Percentiles rank a stretch among this genome's conserved stretches.
phyloP scores from a whole-genome alignment of 2,113 vertebrate species.

The Capreolus pygargus region DNA sequence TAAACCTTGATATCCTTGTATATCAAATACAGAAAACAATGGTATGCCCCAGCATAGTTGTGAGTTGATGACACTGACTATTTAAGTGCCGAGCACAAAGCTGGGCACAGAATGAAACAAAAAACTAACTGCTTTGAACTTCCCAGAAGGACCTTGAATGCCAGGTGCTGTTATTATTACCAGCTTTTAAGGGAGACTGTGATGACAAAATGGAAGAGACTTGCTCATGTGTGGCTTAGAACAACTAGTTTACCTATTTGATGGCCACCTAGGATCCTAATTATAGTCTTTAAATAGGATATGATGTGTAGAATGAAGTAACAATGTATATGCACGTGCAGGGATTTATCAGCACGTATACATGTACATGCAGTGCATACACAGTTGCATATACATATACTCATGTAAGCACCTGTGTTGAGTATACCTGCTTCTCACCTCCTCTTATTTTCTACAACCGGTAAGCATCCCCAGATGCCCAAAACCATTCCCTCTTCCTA shows the following conservation, averaged over 20 bases:
- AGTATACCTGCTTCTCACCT: not conserved
- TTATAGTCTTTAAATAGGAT: not conserved
- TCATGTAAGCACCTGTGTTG: not conserved
- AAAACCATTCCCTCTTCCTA: not conserved
- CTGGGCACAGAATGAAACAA: not conserved
- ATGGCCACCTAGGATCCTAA: not conserved
- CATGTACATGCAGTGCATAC: not conserved
- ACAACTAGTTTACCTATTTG: not conserved
- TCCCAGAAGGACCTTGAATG: not conserved
- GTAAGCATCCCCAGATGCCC: not conserved
- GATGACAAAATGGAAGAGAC: not conserved
- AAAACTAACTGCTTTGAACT: constrained; percentile 6
- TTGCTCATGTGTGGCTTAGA: not conserved
- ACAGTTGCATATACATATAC: not conserved
- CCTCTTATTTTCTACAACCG: not conserved
- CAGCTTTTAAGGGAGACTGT: not conserved
- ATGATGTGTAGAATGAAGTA: not conserved
- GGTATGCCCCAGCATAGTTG: not conserved
- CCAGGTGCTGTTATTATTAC: not conserved
- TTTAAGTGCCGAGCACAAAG: not conserved
- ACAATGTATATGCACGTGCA: not conserved
- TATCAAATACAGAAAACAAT: not conserved
- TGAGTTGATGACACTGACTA: not conserved
- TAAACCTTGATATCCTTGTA: not conserved
- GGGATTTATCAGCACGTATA: not conserved